These are phyloP conservation scores for Lepilemur septentrionalis DNA, from an alignment of 2,797 vertebrate genomes.

Conservation along the genomic window DNA sequence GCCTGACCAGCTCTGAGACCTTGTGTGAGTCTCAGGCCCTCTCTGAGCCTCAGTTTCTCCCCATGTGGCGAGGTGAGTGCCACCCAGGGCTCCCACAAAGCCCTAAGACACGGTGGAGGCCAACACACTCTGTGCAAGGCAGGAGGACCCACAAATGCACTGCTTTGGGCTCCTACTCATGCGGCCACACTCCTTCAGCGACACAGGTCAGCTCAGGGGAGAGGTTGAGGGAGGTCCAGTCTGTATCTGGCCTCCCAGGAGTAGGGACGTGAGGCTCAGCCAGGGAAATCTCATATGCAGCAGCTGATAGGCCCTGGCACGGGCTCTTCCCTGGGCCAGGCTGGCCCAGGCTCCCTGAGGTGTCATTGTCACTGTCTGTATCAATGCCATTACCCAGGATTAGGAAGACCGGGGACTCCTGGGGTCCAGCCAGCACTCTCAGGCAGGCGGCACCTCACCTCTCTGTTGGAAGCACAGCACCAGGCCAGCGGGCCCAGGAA, in stretches of 20 bases:
- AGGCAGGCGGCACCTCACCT: not conserved
- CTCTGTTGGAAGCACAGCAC: not conserved
- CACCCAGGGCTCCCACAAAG: not conserved
- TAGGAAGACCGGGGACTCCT: conserved; percentile 62
- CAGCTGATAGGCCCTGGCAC: conserved; percentile 61
- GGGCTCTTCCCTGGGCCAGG: conserved; percentile 63
- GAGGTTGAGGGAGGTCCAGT: not conserved
- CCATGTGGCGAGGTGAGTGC: not conserved
- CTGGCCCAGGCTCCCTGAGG: conserved; percentile 73
- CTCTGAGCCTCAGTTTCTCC: not conserved
- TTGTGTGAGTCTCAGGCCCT: not conserved
- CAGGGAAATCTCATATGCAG: conserved; percentile 70
- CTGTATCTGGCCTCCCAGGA: conserved; percentile 21
- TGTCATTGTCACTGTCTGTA: conserved; percentile 55
- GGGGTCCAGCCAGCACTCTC: conserved; percentile 56
- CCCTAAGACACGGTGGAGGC: not conserved
- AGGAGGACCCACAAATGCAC: not conserved
- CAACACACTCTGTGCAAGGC: not conserved
- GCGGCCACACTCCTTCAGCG: not conserved
- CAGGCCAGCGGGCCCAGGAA: not conserved
- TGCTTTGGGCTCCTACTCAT: not conserved
- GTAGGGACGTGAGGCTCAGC: conserved; percentile 57
- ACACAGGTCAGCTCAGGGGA: not conserved
- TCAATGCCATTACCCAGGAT: conserved; percentile 77
- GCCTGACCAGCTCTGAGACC: not conserved